Conservation (phyloP, 2,888 invertebrate species). For the Ichneumon xanthorius region DNA sequence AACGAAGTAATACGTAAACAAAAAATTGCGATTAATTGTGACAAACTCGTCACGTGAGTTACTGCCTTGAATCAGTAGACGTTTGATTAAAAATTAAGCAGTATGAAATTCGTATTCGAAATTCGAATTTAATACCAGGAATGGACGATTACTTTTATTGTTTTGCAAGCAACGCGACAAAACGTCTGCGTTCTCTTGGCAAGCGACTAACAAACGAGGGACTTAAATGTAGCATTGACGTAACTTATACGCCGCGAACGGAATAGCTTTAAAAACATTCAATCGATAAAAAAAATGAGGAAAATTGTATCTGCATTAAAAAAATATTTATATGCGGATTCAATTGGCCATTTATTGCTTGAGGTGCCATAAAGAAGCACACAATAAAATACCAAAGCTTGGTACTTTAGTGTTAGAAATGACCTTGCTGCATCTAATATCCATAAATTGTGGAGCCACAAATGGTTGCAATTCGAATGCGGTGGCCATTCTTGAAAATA, state of each 20-base stretch:
- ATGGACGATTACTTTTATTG: not conserved
- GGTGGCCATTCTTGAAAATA: not conserved
- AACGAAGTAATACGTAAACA: not conserved
- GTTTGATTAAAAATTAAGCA: not conserved
- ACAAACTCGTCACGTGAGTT: not conserved
- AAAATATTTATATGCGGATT: not conserved
- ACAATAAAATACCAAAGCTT: not conserved
- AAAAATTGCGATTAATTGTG: not conserved
- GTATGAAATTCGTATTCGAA: not conserved
- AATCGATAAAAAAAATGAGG: not conserved
- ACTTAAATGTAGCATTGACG: conserved; percentile 67
- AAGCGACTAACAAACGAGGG: conserved; percentile 63
- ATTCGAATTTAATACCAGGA: not conserved
- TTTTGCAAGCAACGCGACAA: not conserved
- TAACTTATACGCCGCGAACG: conserved; percentile 8
- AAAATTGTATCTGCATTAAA: not conserved
- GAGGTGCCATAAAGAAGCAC: not conserved
- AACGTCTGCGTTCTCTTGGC: conserved; percentile 42
- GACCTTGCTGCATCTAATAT: not conserved
- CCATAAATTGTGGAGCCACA: not conserved
- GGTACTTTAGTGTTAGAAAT: not conserved
- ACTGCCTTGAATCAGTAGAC: not conserved
- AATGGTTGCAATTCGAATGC: not conserved
- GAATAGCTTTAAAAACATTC: not conserved
- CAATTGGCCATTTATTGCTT: not conserved